Conservation (phyloP, 2,888 invertebrate species). For the Pandemis corylana region DNA sequence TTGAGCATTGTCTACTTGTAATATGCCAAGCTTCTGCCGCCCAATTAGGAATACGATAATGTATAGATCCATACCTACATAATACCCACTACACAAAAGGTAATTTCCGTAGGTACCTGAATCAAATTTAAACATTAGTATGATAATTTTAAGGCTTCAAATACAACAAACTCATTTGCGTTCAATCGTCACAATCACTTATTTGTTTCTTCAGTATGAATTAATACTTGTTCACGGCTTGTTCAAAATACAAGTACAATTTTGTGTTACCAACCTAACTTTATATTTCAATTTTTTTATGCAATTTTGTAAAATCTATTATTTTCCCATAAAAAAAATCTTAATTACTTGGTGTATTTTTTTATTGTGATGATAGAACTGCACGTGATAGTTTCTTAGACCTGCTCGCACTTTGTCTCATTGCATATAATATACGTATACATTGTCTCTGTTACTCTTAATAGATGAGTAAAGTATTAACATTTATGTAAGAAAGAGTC, state of each 20-base stretch:
- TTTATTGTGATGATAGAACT: not conserved
- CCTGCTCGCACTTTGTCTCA: not conserved
- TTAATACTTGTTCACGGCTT: no score
- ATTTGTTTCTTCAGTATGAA: no score
- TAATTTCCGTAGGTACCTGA: not conserved
- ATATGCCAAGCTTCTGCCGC: not conserved
- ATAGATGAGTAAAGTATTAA: not conserved
- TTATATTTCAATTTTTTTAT: no score
- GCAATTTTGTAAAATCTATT: no score
- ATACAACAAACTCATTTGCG: not conserved
- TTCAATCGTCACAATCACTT: not conserved
- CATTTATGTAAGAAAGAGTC: conserved; percentile 51
- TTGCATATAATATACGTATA: no score
- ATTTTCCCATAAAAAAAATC: not conserved
- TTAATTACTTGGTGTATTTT: not conserved
- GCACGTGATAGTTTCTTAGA: not conserved
- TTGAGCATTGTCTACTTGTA: not conserved
- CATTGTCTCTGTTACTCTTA: not conserved
- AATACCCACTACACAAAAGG: no score
- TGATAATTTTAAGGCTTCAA: not conserved
- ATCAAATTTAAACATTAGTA: not conserved
- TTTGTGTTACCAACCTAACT: no score
- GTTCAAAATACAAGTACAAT: no score
- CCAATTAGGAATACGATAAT: not conserved
- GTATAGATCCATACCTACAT: no score